Conservation (phyloP, 2,113 vertebrate species). For the Patagioenas fasciata region DNA sequence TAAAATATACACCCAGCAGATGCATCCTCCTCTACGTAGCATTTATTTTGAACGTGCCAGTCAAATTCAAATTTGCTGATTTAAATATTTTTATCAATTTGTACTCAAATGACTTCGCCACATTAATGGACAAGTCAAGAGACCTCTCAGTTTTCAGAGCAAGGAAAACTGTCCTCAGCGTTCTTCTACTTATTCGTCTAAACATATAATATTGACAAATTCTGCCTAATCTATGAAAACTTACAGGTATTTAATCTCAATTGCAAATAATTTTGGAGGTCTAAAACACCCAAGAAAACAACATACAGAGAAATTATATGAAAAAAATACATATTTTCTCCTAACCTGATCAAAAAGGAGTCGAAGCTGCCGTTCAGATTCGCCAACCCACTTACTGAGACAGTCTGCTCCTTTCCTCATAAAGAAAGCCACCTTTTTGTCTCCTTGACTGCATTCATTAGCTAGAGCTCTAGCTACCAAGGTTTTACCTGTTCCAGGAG, state of each 20-base stretch:
- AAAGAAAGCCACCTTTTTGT: slow-evolving; percentile 97
- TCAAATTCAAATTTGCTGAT: neutral
- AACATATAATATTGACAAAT: neutral
- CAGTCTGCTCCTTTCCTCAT: slow-evolving; percentile 99
- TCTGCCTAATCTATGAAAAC: neutral
- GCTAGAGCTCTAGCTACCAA: slow-evolving; percentile 96
- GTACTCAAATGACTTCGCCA: neutral
- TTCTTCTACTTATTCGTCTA: neutral
- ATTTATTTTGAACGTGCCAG: neutral
- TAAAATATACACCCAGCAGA: neutral
- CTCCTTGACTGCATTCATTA: slow-evolving; percentile 97
- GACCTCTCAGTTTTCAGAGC: neutral
- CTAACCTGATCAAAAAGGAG: slow-evolving; percentile 98
- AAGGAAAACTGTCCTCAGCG: neutral
- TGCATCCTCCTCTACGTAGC: neutral
- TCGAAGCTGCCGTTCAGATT: slow-evolving; percentile 96
- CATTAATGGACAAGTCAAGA: neutral
- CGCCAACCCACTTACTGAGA: slow-evolving; percentile 99
- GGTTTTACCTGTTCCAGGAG: slow-evolving; percentile 98
- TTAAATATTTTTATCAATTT: neutral
- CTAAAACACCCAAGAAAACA: neutral
- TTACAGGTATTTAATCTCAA: neutral
- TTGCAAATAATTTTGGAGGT: neutral
- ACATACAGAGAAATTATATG: neutral
- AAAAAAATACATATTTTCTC: neutral